Evolutionary conservation across 1,140 invertebrate species (phyloP), one percentile per base, ranked within the genome.

Genomic region (Callitettix versicolor): DNA sequence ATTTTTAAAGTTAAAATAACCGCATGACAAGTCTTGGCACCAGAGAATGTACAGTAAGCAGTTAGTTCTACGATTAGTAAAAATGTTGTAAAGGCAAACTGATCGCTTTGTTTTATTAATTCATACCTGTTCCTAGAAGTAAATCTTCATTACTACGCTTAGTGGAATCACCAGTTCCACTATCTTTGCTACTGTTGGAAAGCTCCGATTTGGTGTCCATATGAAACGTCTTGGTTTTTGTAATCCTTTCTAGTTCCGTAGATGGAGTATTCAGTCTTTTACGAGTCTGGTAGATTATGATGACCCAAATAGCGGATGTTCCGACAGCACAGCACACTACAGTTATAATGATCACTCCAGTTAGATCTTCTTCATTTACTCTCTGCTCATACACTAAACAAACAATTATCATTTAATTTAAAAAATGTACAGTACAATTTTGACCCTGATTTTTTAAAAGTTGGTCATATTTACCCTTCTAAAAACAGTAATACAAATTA

Each of bases 221-320:
- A 61, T 64, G 63, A 56, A 61, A 59, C 21, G 34, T 50, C 36
- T 61, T 59, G 5, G 62, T 55, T 47, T 47, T 44, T 15, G 56
- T 62, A 36, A 69, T 73, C 58, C 71, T 54, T 12, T 53, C 34
- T 46, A 40, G 53, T 40, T 18, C 58, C 22, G 53, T 68, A 30
- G 71, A 63, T 34, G 69, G 63, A 52, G 64, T 65, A 12, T 74
- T 74, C 63, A 80, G 72, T 14, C 79, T 74, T 67, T 80, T 80
- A 48, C 85, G 71, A 1, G 88, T 89, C 63, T 91, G 85, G 67
- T 94, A 93, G 62, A 95, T 93, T 55, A 95, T 86, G 5, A 91
- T 81, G 11, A 93, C 88, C 91, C 91, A 95, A 22, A 94, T 79
- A 11, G 92, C 77, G 0, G 91, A 95, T 3, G 90, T 94, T 3